A percentile compares a stretch with the other conserved stretches of the same genome.
Conservation (phyloP, 2,888 invertebrate genomes). For the Stramonita haemastoma region DNA sequence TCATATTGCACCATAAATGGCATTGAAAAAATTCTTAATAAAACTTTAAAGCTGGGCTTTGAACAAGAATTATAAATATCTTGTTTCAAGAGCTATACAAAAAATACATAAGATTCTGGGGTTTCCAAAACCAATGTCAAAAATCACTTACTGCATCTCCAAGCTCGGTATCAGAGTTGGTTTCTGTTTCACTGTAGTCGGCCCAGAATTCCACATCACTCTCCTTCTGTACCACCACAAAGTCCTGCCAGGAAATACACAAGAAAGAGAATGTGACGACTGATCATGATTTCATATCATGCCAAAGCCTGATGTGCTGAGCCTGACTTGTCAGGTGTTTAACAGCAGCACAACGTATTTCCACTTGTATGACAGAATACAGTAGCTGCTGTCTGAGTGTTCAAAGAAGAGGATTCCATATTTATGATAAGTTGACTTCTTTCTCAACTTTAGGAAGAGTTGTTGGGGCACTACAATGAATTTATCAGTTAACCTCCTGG, state of each 20-base stretch:
- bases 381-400: too few species aligned
- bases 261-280: background rate
- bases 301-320: too few species aligned
- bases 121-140: background rate
- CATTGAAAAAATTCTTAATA: background rate
- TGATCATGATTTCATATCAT: background rate
- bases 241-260: slow-evolving; percentile 46
- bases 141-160: slow-evolving; percentile 53
- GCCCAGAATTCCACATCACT: slow-evolving; percentile 60
- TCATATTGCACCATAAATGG: too few species aligned
- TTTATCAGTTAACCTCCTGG: too few species aligned
- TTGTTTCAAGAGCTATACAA: background rate
- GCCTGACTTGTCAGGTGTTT: too few species aligned
- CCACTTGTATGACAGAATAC: too few species aligned
- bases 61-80: background rate
- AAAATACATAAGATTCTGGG: background rate
- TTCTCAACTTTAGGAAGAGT: too few species aligned
- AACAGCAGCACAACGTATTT: too few species aligned
- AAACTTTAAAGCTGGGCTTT: background rate
- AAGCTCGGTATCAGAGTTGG: slow-evolving; percentile 56
- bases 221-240: slow-evolving; percentile 53
- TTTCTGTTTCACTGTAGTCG: slow-evolving; percentile 57
- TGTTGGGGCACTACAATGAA: too few species aligned
- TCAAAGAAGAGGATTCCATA: too few species aligned
- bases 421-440: too few species aligned